Evolutionary conservation across 2,888 invertebrate genomes (phyloP).

Genomic region (Drosophila siamana): DNA sequence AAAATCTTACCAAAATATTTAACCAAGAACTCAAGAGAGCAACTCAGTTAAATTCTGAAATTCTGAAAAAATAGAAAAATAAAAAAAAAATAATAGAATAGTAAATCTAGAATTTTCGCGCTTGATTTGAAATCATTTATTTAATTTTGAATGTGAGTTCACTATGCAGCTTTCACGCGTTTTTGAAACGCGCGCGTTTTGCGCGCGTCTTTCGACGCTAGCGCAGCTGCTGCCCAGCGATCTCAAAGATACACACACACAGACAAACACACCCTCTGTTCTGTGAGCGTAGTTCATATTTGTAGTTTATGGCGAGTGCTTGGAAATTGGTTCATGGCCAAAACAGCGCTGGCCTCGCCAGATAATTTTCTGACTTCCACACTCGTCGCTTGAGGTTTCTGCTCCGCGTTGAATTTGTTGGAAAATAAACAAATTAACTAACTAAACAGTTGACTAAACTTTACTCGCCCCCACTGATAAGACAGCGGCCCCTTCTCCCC

Average conservation of each 20-base stretch:
- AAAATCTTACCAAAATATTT: no score
- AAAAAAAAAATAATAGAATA: no score
- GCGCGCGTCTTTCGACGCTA: conserved; percentile 9
- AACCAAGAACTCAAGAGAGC: no score
- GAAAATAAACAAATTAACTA: conserved; percentile 37
- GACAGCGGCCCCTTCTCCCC: neutral
- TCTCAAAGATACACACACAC: conserved; percentile 8
- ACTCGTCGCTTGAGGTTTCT: conserved; percentile 32
- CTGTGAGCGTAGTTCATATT: conserved; percentile 3
- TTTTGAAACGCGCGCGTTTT: conserved; percentile 5
- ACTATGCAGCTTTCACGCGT: no score
- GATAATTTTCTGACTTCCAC: conserved; percentile 33
- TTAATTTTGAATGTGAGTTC: no score
- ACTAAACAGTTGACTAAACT: conserved; percentile 33
- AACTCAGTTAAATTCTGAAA: no score
- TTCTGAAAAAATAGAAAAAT: no score
- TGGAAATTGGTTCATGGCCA: conserved; percentile 71
- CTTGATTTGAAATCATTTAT: no score
- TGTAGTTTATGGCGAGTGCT: conserved; percentile 32
- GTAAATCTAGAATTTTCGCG: no score
- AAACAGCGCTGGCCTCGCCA: conserved; percentile 50
- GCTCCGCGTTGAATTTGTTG: conserved; percentile 35
- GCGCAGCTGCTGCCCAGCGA: conserved; percentile 20
- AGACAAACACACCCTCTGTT: conserved; percentile 1
- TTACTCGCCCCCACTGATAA: conserved; percentile 27